Conservation (phyloP, 2,113 vertebrate genomes). For the Octodon degus region DNA sequence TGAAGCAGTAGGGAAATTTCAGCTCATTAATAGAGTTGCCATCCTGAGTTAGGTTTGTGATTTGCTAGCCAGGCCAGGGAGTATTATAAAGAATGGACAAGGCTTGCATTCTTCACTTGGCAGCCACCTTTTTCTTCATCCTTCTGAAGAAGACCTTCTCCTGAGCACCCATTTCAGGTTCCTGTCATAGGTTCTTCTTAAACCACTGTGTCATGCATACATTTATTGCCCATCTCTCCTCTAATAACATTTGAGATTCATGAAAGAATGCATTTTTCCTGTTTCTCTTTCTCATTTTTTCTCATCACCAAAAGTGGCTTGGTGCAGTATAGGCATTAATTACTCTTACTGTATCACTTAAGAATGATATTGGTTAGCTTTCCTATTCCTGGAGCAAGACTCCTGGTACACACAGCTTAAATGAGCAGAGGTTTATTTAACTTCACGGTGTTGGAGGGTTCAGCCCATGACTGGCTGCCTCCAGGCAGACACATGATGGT, state of each 20-base stretch:
- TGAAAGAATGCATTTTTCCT: neutral
- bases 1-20: no score
- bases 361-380: neutral
- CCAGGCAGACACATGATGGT: neutral
- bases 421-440: neutral
- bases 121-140: fast-evolving
- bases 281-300: neutral
- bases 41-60: neutral
- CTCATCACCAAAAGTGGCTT: neutral
- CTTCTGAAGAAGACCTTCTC: neutral
- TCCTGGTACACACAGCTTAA: neutral
- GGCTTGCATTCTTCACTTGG: neutral
- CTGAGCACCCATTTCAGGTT: neutral
- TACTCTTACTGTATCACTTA: neutral
- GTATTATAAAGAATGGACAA: neutral
- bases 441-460: neutral
- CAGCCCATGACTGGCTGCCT: neutral
- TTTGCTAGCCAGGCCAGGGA: neutral
- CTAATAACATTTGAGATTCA: neutral
- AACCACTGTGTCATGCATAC: neutral
- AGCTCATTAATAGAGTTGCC: neutral
- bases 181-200: neutral
- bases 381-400: neutral
- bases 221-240: neutral
- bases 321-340: neutral